phyloP scores from a whole-genome alignment of 2,113 vertebrate species.

The Odobenus rosmarus region DNA sequence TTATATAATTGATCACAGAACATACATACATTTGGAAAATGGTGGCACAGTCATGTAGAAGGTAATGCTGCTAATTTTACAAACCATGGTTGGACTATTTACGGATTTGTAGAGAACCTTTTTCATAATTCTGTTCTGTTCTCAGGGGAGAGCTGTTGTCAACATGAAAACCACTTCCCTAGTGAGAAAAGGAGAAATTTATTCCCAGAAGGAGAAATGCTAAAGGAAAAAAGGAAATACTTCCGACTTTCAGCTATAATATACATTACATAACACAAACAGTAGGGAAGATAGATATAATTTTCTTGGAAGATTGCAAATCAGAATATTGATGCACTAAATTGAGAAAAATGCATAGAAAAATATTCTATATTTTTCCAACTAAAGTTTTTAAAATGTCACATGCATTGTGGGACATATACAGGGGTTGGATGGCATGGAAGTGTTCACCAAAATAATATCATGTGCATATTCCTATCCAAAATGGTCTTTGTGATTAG shows the following conservation, averaged over 20 bases:
- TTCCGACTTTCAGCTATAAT: slow-evolving; percentile 13
- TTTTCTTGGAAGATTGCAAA: slow-evolving; percentile 46
- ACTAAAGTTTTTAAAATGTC: neutral
- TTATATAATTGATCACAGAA: slow-evolving; percentile 6
- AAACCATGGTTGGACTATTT: neutral
- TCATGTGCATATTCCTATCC: neutral
- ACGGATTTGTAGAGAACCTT: neutral
- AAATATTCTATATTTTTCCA: too few species aligned
- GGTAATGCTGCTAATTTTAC: neutral
- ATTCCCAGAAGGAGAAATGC: slow-evolving; percentile 1
- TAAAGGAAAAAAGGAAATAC: neutral
- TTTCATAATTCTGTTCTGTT: neutral
- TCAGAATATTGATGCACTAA: neutral
- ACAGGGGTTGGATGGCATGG: neutral
- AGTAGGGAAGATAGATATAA: neutral
- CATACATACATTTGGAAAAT: neutral
- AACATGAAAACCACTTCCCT: neutral
- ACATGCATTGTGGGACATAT: neutral
- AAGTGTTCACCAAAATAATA: slow-evolving; percentile 28
- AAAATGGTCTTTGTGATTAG: slow-evolving; percentile 64
- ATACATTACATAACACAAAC: neutral
- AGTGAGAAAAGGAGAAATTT: neutral
- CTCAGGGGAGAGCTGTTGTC: neutral
- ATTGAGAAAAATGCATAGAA: neutral
- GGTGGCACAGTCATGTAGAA: neutral